These are phyloP conservation scores for Bibio marci DNA, from an alignment of 2,888 invertebrate genomes.

Conservation along the genomic window DNA sequence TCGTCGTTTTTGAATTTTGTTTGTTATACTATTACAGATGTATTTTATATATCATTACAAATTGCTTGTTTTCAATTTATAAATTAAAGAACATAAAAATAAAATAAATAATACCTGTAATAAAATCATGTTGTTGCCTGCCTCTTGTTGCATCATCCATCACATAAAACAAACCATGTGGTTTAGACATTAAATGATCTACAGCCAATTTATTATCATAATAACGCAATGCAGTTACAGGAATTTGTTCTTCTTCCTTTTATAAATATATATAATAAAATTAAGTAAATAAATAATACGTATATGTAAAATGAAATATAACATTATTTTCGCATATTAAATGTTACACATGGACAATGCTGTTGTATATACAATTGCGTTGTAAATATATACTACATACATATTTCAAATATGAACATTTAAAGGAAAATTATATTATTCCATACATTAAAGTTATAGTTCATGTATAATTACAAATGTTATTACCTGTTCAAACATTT, in stretches of 20 bases:
- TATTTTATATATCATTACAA: too few species aligned
- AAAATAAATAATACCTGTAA: constrained; percentile 40
- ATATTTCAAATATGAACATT: too few species aligned
- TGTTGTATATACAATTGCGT: not conserved
- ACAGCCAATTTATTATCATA: constrained; percentile 79
- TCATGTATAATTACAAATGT: too few species aligned
- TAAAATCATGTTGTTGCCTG: constrained; percentile 48
- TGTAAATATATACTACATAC: too few species aligned
- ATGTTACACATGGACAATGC: not conserved
- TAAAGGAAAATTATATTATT: too few species aligned
- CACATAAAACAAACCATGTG: constrained; percentile 64
- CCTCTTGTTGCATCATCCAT: constrained; percentile 76
- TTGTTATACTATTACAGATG: too few species aligned
- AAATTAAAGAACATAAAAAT: not conserved
- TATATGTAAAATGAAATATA: too few species aligned
- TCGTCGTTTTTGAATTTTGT: too few species aligned
- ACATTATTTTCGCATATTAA: too few species aligned
- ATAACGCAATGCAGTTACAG: constrained; percentile 52
- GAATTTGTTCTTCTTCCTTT: constrained; percentile 63
- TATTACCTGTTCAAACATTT: constrained; percentile 48
- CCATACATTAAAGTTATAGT: too few species aligned
- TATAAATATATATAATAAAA: constrained; percentile 20
- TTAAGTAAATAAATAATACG: constrained; percentile 5
- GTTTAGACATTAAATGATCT: constrained; percentile 72
- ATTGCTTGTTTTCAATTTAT: too few species aligned